phyloP scores from a whole-genome alignment of 2,888 invertebrate genomes.

The Celastrina argiolus region DNA sequence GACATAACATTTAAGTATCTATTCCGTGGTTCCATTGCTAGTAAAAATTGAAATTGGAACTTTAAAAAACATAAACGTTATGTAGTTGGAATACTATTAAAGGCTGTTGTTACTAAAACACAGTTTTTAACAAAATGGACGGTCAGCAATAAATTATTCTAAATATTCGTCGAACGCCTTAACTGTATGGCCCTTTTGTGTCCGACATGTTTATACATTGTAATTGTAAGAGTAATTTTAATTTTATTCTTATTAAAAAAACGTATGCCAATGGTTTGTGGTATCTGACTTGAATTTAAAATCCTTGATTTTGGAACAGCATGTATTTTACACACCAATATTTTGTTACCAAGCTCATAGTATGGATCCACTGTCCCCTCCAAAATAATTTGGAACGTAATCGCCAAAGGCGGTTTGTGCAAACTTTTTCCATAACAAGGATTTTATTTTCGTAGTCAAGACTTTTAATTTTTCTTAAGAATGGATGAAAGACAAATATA shows the following conservation, averaged over 20 bases:
- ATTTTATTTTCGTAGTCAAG: background rate
- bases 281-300: background rate
- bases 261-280: background rate
- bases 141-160: constrained; percentile 8
- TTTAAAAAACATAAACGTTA: background rate
- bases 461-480: background rate
- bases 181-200: background rate
- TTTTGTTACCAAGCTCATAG: too few species aligned
- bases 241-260: background rate
- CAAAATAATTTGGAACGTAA: too few species aligned
- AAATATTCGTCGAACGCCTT: background rate
- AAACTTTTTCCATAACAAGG: background rate
- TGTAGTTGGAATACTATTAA: background rate
- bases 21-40: background rate
- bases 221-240: background rate
- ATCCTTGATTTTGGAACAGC: background rate
- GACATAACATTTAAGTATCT: background rate
- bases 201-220: background rate
- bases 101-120: background rate
- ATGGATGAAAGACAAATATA: constrained; percentile 16
- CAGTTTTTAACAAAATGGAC: background rate
- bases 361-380: too few species aligned
- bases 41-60: background rate
- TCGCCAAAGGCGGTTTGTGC: too few species aligned
- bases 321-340: background rate